Conservation (phyloP, 2,113 vertebrate genomes). For the Hoplias malabaricus region DNA sequence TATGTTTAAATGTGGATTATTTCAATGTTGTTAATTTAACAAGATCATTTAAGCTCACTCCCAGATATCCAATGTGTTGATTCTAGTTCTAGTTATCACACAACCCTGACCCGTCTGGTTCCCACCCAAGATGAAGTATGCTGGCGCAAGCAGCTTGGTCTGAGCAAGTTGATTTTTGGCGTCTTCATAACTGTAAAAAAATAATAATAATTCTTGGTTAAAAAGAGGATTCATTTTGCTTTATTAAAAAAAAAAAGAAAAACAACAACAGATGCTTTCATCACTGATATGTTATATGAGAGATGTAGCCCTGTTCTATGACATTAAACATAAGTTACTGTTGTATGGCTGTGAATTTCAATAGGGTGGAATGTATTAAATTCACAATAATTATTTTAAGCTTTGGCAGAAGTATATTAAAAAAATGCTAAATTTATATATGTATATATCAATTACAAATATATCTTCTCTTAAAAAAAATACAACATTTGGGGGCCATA, state of each 20-base stretch:
- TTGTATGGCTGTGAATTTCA: no score
- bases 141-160: constrained; percentile 80
- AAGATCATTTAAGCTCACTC: constrained; percentile 74
- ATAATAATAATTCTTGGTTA: background rate
- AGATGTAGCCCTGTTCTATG: no score
- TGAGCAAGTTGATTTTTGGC: constrained; percentile 76
- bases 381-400: no score
- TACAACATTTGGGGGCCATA: no score
- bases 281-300: no score
- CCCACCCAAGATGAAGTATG: constrained; percentile 86
- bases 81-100: constrained; percentile 82
- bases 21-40: background rate
- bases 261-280: background rate
- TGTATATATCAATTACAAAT: no score
- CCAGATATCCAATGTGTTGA: constrained; percentile 73
- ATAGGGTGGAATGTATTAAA: no score
- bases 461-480: no score
- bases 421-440: no score
- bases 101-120: constrained; percentile 81
- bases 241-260: background rate
- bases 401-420: no score
- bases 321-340: no score
- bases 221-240: background rate
- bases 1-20: background rate
- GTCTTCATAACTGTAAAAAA: constrained; percentile 77